Conservation (phyloP, 2,888 invertebrate species). For the Icerya purchasi region DNA sequence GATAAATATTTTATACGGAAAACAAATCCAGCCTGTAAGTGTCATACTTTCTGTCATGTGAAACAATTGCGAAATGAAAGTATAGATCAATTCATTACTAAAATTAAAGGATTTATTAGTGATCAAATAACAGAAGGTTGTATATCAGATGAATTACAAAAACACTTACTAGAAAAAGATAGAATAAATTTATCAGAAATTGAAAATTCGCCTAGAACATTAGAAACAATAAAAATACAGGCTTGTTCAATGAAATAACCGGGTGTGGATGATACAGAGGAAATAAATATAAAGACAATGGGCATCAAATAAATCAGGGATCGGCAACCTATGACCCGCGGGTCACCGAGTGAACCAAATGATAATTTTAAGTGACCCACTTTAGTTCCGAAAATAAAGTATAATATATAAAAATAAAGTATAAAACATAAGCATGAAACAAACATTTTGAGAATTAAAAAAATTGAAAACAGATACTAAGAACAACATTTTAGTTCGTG, state of each 20-base stretch:
- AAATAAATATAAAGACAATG: no score
- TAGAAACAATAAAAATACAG: background rate
- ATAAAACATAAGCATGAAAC: no score
- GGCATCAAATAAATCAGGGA: no score
- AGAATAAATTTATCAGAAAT: no score
- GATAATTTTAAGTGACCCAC: no score
- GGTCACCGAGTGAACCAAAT: no score
- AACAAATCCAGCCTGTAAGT: background rate
- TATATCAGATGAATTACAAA: background rate
- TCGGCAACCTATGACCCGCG: no score
- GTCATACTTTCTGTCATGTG: background rate
- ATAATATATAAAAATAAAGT: no score
- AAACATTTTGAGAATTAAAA: no score
- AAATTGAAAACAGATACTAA: no score
- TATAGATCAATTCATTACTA: background rate
- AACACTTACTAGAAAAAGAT: background rate
- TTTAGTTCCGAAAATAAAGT: no score
- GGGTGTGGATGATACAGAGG: background rate
- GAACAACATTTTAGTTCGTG: no score
- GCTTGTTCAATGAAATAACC: background rate
- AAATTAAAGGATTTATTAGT: background rate
- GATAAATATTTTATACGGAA: background rate
- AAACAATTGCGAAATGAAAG: background rate
- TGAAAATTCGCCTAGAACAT: background rate
- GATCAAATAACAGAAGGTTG: background rate